Base-by-base conservation (phyloP, 2,113 vertebrate species). In the Datnioides undecimradiatus region DNA sequence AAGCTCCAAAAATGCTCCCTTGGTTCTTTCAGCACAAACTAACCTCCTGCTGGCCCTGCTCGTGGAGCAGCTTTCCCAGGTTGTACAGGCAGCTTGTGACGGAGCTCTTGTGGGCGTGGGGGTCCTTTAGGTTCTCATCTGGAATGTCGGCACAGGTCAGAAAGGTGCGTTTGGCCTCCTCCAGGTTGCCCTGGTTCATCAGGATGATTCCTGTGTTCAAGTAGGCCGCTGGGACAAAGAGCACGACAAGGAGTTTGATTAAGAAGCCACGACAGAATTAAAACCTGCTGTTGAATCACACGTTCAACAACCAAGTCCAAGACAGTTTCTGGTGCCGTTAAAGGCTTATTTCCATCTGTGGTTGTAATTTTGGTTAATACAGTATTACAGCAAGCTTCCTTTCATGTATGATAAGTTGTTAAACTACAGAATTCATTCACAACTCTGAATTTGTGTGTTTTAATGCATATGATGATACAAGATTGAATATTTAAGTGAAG, bases 41-140 rank as follows among this genome's bases (percentile, higher is more conserved):
- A 14, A 99, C 98, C 97, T 98, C 97, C 86, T 99, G 97, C 31
- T 92, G 96, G 59, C 97, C 98, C 91, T 98, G 97, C 38, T 99
- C 98, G 31, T 99, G 98, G 25, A 97, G 96, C 76, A 99, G 96
- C 48, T 99, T 99, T 11, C 98, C 98, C 89, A 99, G 93, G 88
- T 99, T 99, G 90, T 99, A 99, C 64, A 99, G 95, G 93, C 98
- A 99, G 93, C 98, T 99, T 82, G 98, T 99, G 80, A 99, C 98
- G 0, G 98, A 99, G 93, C 96, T 99, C 92, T 97, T 98, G 79
- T 99, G 98, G 67, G 98, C 97, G 48, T 99, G 97, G 38, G 98
- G 98, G 82, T 99, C 98, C 92, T 99, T 99, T 34, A 99, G 90
- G 91, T 99, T 99, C 93, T 99, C 98, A 81, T 99, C 98, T 0